Evolutionary conservation across 64 coral and sea anemone genomes (phyloP).

Genomic region (Catalaphyllia jardinei): DNA sequence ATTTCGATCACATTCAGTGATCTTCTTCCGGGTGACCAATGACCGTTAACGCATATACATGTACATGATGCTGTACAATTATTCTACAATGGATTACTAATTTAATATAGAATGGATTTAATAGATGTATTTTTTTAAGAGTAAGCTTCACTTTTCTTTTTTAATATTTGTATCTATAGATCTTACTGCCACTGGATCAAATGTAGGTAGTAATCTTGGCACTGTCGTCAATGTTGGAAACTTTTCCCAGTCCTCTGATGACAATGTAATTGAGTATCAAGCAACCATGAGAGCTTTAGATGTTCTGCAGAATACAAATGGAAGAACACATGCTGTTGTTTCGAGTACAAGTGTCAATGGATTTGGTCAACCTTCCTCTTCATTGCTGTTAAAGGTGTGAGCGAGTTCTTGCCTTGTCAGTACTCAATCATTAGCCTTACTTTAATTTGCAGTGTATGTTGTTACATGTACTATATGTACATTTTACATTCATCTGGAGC

Average conservation of each 20-base stretch:
- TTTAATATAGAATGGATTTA: no score
- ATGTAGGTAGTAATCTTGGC: not conserved
- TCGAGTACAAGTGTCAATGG: conserved; percentile 37
- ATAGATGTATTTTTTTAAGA: not conserved
- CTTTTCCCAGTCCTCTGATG: not conserved
- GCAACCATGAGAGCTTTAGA: conserved; percentile 37
- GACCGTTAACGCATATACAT: no score
- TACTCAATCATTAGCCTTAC: not conserved
- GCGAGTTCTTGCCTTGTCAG: not conserved
- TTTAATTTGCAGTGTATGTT: no score
- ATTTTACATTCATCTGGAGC: no score
- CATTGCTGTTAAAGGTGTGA: conserved; percentile 54
- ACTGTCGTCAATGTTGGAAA: conserved; percentile 64
- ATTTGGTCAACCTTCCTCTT: not conserved
- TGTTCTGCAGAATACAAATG: conserved; percentile 33
- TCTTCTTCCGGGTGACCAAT: no score
- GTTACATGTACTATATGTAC: no score
- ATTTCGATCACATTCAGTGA: no score
- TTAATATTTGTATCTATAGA: not conserved
- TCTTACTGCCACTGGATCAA: not conserved
- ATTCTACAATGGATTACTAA: no score
- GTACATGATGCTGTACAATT: no score
- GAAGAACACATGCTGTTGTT: conserved; percentile 10
- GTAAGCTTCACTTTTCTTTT: not conserved
- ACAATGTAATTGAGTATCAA: conserved; percentile 32